Percentiles rank a stretch among this genome's conserved stretches.
Conservation (phyloP, 2,797 vertebrate genomes). For the Emys orbicularis region DNA sequence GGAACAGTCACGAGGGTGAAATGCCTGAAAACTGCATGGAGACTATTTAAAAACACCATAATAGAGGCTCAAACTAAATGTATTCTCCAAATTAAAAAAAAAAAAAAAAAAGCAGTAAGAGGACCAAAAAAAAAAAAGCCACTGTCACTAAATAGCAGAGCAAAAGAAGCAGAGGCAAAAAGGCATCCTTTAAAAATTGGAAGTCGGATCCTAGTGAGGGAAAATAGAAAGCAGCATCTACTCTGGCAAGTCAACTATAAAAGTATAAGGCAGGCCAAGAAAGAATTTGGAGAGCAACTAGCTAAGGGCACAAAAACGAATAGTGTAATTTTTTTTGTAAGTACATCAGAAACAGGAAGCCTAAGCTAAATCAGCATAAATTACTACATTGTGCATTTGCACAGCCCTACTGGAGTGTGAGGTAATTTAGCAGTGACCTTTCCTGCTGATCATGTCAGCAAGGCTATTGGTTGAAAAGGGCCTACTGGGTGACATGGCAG, state of each 20-base stretch:
- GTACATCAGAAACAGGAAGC: background rate
- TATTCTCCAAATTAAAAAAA: background rate
- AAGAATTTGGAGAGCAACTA: background rate
- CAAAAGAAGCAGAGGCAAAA: background rate
- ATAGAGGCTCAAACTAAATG: background rate
- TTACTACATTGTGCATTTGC: constrained; percentile 46
- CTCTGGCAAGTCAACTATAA: background rate
- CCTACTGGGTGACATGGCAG: background rate
- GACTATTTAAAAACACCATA: background rate
- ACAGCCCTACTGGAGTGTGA: constrained; percentile 38
- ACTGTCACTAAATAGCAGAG: background rate
- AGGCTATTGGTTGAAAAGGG: background rate
- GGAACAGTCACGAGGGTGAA: background rate
- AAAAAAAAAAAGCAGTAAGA: background rate
- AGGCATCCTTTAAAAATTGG: background rate
- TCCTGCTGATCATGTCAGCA: constrained; percentile 22
- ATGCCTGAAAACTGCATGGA: background rate
- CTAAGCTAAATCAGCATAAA: constrained; percentile 10
- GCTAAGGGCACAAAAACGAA: background rate
- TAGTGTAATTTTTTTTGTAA: too few species aligned
- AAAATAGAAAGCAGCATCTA: background rate
- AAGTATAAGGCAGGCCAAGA: background rate
- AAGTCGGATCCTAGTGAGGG: background rate
- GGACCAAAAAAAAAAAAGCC: too few species aligned
- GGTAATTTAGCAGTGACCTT: constrained; percentile 63